Evolutionary conservation across 53 echinoderm and acorn worm species (phyloP), one percentile per base, ranked within the genome.

Genomic region (Holothuria leucospilota): DNA sequence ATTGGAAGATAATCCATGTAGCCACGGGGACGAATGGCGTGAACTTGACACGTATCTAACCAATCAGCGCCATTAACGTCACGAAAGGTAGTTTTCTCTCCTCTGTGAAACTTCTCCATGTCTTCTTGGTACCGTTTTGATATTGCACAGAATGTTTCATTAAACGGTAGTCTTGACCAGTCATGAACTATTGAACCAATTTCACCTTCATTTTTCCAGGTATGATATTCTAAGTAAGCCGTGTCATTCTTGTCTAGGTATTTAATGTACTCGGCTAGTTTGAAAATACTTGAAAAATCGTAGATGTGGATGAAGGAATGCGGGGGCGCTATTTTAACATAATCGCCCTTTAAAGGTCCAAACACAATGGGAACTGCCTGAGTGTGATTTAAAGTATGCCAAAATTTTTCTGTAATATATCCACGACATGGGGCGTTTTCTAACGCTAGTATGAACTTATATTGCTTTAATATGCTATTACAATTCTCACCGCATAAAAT

Each of bases 381-480:
- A 13, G 0, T 8, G 16, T 41, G 12, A 21, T 67, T 41, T 27
- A 83, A 49, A 14, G 84, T 41, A 62, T 83, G 20, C 84, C 84
- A 83, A 67, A 83, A 83, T 24, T 83, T 67, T 25, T 83, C 84
- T 39, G 84, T 83, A 66, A 83, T 46, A 53, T 83, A 83, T 51
- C 84, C 84, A 63, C 40, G 65, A 29, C 84, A 83, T n/a, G 68
- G 84, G 20, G 84, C 68, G 40, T 83, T 83, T 52, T 83, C 84
- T 52, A 83, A 67, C 6, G 84, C 84, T 14, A 83, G 68, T 40
- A 67, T 29, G 39, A 83, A 83, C 25, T 83, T 83, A 20, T 83
- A 83, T 67, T 51, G 65, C 40, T 67, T 64, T 27, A 66, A 28
- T 28, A 67, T 66, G 0, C 23, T n/a, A 9, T 6, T 39, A 52